phyloP scores from a whole-genome alignment of 1,140 invertebrate genomes.

The Drosophila sucinea region DNA sequence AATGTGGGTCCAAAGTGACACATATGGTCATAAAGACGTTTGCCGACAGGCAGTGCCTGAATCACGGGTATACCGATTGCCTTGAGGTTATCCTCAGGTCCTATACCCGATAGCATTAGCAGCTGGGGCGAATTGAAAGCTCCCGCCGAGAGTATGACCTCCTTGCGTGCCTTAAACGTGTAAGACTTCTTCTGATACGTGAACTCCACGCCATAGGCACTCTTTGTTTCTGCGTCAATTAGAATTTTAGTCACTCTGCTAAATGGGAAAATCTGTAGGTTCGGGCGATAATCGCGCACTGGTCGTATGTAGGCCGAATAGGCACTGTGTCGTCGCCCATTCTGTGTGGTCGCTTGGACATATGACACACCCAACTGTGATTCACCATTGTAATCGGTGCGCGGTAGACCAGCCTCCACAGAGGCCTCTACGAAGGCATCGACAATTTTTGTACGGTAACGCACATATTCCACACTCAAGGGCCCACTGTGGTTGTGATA shows the following conservation, averaged over 20 bases:
- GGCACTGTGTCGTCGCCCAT: conserved; percentile 84
- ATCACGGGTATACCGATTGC: conserved; percentile 87
- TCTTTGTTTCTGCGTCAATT: conserved; percentile 85
- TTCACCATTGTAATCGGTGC: conserved; percentile 88
- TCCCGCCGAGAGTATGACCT: conserved; percentile 89
- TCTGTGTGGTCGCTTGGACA: conserved; percentile 87
- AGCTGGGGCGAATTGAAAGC: conserved; percentile 91
- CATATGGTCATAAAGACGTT: conserved; percentile 90
- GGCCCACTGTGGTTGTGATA: conserved; percentile 86
- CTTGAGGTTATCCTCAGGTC: conserved; percentile 87
- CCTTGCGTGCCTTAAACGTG: conserved; percentile 86
- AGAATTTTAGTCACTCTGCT: conserved; percentile 87
- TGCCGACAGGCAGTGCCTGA: conserved; percentile 88
- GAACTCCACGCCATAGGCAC: conserved; percentile 87
- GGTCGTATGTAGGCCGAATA: conserved; percentile 86
- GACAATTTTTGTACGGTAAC: conserved; percentile 85
- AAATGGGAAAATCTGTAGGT: conserved; percentile 86
- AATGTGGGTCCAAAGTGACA: conserved; percentile 87
- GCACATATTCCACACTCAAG: conserved; percentile 84
- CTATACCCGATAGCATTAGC: conserved; percentile 92
- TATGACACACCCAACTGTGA: conserved; percentile 86
- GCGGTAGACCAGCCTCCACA: conserved; percentile 85
- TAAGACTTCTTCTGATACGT: conserved; percentile 83
- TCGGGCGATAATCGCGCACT: conserved; percentile 85
- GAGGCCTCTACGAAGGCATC: conserved; percentile 87